These are phyloP conservation scores for Chaenogobius annularis DNA, from an alignment of 2,113 vertebrate genomes.

Conservation along the genomic window DNA sequence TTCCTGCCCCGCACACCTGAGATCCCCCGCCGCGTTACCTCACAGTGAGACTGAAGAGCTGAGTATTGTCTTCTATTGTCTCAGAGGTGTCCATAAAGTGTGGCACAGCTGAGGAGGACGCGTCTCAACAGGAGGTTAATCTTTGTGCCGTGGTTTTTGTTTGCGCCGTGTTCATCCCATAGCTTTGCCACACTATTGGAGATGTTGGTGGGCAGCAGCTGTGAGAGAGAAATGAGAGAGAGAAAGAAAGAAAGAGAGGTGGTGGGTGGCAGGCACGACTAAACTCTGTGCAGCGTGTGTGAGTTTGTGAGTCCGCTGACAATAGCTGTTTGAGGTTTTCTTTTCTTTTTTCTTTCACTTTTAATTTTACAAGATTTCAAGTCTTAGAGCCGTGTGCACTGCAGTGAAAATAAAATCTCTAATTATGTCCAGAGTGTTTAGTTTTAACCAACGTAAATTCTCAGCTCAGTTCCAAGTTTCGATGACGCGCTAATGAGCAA, in stretches of 20 bases:
- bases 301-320: not conserved
- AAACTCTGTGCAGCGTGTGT: conserved; percentile 33
- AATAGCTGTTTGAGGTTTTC: not conserved
- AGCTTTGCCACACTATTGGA: conserved; percentile 64
- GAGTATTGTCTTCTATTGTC: conserved; percentile 48
- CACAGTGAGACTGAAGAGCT: conserved; percentile 10
- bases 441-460: not conserved
- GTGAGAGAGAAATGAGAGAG: conserved; percentile 51
- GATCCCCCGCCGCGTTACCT: conserved; percentile 1
- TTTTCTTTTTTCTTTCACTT: conserved; percentile 5
- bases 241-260: conserved; percentile 32
- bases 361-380: not conserved
- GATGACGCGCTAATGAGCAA: not conserved
- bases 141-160: conserved; percentile 63
- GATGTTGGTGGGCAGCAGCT: conserved; percentile 70
- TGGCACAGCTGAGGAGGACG: conserved; percentile 44
- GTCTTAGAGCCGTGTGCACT: not conserved
- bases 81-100: conserved; percentile 30
- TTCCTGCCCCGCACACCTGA: conserved; percentile 10
- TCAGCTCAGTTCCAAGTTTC: not conserved
- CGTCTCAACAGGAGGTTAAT: conserved; percentile 58
- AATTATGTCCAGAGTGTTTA: not conserved
- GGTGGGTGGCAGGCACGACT: conserved; percentile 66
- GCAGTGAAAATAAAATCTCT: not conserved
- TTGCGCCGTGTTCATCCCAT: conserved; percentile 62